phyloP scores from a whole-genome alignment of 1,140 invertebrate species.

The Papilio polyxenes region DNA sequence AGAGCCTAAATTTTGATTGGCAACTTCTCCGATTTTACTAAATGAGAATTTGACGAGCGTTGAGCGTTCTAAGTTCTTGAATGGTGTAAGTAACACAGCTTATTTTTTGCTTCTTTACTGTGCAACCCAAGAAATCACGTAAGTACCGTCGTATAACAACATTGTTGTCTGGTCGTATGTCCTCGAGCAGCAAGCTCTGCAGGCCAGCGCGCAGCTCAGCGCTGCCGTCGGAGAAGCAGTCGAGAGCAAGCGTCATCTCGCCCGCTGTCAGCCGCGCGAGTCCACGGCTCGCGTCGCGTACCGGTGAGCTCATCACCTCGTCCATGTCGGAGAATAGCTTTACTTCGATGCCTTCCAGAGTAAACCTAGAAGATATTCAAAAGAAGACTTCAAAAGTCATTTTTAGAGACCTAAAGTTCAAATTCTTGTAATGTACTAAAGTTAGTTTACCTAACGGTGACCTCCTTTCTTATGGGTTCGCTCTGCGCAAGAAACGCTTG shows the following conservation, averaged over 20 bases:
- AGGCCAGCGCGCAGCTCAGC: constrained; percentile 87
- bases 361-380: constrained; percentile 80
- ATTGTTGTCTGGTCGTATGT: constrained; percentile 85
- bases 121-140: not conserved
- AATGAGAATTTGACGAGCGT: too few species aligned
- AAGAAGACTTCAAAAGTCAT: not conserved
- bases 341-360: constrained; percentile 85
- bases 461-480: constrained; percentile 83
- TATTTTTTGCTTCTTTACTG: not conserved
- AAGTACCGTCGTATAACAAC: constrained; percentile 84
- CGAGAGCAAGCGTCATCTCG: constrained; percentile 84
- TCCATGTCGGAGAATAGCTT: constrained; percentile 88
- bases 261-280: constrained; percentile 86
- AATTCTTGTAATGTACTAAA: not conserved
- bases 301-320: constrained; percentile 88
- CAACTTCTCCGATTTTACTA: too few species aligned
- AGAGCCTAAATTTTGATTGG: too few species aligned
- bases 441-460: constrained; percentile 67
- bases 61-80: too few species aligned
- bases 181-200: constrained; percentile 86
- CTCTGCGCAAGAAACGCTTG: constrained; percentile 88
- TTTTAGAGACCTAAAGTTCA: not conserved
- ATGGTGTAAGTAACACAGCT: too few species aligned
- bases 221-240: constrained; percentile 86
- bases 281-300: constrained; percentile 86